Conservation (phyloP, 2,888 invertebrate genomes). For the Ellobium chinense region DNA sequence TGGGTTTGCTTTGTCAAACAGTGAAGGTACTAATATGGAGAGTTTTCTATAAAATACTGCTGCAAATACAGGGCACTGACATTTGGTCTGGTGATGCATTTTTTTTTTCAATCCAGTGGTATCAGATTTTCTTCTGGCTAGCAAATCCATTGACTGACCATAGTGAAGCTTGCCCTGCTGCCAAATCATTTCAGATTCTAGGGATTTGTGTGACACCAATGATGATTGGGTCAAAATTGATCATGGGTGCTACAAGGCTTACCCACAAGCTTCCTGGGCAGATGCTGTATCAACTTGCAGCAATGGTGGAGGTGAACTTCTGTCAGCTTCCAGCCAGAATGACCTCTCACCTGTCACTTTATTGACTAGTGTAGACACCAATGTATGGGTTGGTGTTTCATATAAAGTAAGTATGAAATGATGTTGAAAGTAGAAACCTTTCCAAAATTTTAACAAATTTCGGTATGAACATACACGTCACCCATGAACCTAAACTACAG, state of each 20-base stretch:
- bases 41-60: no score
- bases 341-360: not conserved
- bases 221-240: constrained; percentile 17
- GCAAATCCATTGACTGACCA: no score
- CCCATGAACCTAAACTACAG: no score
- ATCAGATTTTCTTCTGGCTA: no score
- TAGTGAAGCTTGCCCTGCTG: no score
- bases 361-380: not conserved
- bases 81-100: no score
- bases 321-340: not conserved
- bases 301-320: not conserved
- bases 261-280: constrained; percentile 12
- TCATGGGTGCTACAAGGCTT: constrained; percentile 14
- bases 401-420: constrained; percentile 12
- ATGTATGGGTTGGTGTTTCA: constrained; percentile 20
- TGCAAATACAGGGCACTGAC: no score
- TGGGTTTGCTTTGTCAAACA: no score
- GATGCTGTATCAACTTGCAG: constrained; percentile 16
- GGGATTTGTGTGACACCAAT: constrained; percentile 28
- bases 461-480: no score
- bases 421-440: not conserved
- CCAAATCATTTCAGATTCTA: constrained; percentile 11
- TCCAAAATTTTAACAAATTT: no score
- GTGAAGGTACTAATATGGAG: no score
- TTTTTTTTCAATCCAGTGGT: no score